Base-by-base conservation (phyloP, 2,113 vertebrate genomes). In the Chionomys nivalis region DNA sequence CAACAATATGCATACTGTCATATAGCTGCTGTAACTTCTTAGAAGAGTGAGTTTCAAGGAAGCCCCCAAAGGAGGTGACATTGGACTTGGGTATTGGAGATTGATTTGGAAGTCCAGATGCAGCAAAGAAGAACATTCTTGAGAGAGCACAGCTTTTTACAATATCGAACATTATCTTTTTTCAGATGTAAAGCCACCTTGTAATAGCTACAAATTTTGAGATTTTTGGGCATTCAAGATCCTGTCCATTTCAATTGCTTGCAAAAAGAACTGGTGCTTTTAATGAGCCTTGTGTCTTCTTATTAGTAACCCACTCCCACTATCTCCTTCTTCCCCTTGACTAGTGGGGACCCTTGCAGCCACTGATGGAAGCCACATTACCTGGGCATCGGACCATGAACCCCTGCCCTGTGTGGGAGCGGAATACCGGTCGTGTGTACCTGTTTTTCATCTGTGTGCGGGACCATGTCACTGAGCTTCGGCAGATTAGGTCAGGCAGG, bases 391-490 rank as follows among this genome's bases (percentile, higher is more conserved):
- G 99, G 49, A 98, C 98, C 94, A 99, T 99, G 99, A 99, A 95
- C 97, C 98, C 99, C 0, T 99, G 98, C 63, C 98, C 98, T 0
- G 97, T 99, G 52, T 98, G 98, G 87, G 98, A 99, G 7, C 77
- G 33, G 55, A 13, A 58, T 1, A 98, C 33, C 2, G 87, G 86
- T 75, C 31, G 96, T 1, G 61, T 99, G 31, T 99, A 99, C 98
- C 98, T 99, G 28, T 99, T 99, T 98, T 99, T 99, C 98, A 99
- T 99, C 92, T 99, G 99, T 2, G 99, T 99, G 21, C 94, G 97
- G 79, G 98, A 89, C n/a, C 98, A 98, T 0, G 98, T 98, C 72
- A 98, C 99, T 0, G 99, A 99, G 95, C 58, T 24, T 4, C 78
- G 96, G 0, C 99, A 99, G 95, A 98, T 99, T 94, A 28, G 96